Conservation (phyloP, 2,797 vertebrate species). For the Urophycis tenuis region DNA sequence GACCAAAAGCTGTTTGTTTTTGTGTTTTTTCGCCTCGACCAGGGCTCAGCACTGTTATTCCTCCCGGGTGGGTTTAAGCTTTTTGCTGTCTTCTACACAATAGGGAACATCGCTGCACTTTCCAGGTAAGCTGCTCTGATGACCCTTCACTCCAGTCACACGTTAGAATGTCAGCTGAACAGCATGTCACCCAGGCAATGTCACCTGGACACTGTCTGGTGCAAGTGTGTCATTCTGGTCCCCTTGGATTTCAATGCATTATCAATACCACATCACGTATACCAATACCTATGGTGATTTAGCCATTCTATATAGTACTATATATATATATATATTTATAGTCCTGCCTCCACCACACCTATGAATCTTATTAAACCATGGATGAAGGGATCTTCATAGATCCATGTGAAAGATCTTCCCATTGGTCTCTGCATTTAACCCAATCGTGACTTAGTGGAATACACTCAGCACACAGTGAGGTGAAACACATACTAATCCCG, state of each 20-base stretch:
- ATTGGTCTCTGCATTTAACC: too few relatives aligned
- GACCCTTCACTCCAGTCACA: neutral
- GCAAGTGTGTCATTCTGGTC: neutral
- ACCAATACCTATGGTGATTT: neutral
- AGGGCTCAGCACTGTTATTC: conserved; percentile 89
- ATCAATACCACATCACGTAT: neutral
- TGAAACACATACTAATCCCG: too few relatives aligned
- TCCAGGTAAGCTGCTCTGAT: conserved; percentile 71
- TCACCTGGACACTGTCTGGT: neutral
- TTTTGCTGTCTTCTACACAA: conserved; percentile 91
- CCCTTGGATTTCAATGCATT: neutral
- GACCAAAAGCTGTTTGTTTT: conserved; percentile 21
- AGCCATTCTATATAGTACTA: neutral
- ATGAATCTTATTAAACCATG: neutral
- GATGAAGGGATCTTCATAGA: too few relatives aligned
- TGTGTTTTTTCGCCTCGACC: conserved; percentile 18
- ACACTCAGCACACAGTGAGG: too few relatives aligned
- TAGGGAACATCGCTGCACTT: conserved; percentile 86
- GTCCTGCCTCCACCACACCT: too few relatives aligned
- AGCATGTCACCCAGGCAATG: too few relatives aligned
- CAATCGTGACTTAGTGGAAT: too few relatives aligned
- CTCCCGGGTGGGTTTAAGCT: conserved; percentile 78
- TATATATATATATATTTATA: neutral
- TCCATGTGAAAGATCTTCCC: too few relatives aligned
- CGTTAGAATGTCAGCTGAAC: neutral